A percentile compares a stretch with the other conserved stretches of the same genome.
Conservation (phyloP, 2,888 invertebrate genomes). For the Trissoscelio sp. region DNA sequence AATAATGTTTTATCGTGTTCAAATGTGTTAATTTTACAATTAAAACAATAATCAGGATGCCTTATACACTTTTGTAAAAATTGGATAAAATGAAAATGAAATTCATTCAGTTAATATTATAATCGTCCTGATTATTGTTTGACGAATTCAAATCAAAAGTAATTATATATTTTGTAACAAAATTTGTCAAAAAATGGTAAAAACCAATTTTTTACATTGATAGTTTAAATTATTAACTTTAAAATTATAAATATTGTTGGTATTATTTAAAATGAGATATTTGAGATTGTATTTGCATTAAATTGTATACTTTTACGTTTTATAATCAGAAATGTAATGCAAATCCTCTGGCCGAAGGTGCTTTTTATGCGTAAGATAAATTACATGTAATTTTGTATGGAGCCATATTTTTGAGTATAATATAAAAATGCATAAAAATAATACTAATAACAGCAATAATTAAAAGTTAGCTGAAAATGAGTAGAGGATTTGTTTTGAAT, state of each 20-base stretch:
- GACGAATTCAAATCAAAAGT: constrained; percentile 20
- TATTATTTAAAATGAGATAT: constrained; percentile 14
- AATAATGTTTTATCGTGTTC: constrained; percentile 13
- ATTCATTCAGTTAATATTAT: neutral
- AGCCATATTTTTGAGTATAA: constrained; percentile 61
- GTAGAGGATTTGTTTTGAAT: constrained; percentile 43
- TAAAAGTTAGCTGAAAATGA: constrained; percentile 20
- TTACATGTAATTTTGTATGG: constrained; percentile 49
- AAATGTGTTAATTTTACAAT: constrained; percentile 22
- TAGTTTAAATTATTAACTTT: neutral
- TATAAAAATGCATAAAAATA: constrained; percentile 26
- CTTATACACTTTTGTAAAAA: too few relatives aligned
- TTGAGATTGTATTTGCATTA: too few relatives aligned
- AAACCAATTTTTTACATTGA: constrained; percentile 14
- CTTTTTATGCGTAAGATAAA: constrained; percentile 54
- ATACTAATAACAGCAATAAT: constrained; percentile 10
- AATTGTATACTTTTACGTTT: constrained; percentile 29
- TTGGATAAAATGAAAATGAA: neutral
- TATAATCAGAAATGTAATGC: constrained; percentile 35
- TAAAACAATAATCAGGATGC: constrained; percentile 23
- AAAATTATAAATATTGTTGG: constrained; percentile 17
- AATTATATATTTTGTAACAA: constrained; percentile 21
- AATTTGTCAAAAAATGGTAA: neutral
- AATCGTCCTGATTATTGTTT: constrained; percentile 15
- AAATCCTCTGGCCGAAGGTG: constrained; percentile 59